Base-by-base conservation (phyloP, 1,140 invertebrate species). In the Cyrtorhinus lividipennis region DNA sequence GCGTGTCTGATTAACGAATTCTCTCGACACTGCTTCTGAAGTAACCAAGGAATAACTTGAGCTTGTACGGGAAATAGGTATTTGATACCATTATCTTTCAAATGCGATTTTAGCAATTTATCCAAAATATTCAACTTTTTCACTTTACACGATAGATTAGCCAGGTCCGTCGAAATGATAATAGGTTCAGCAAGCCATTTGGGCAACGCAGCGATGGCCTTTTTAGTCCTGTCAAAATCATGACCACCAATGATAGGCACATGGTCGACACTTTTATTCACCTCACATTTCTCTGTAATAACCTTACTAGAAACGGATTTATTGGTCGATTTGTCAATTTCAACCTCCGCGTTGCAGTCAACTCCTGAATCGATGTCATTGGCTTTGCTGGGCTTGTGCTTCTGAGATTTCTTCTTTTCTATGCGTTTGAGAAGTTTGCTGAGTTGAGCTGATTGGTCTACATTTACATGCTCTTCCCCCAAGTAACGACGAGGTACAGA, bases 41-140 rank as follows among this genome's bases (percentile, higher is more conserved):
- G 27, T 8, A 59, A n/a, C 58, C 84, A 91, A 1, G 90, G 87
- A 65, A 97, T 86, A 0, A 96, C 82, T 69, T 80, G 77, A 25
- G 75, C 78, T 78, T 98, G 93, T n/a, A 97, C 72, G 48, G 80
- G 81, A 67, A 96, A 98, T 25, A 95, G 81, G 69, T 84, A 80
- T 23, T 77, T 75, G 12, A 95, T 80, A n/a, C 83, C 81, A 77
- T 90, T 88, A 66, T 75, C 74, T 69, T 79, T 77, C 5, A 96
- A 76, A 45, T 78, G 78, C 59, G 81, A 72, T 20, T 85, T 74
- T 2, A 95, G 69, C 59, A 78, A 73, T 22, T 72, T 68, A 69
- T 87, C 81, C 23, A 93, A 73, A 65, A 77, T 75, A 18, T 71
- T 70, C 65, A 85, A 71, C 24, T 81, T 76, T 22, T 83, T 77